A percentile compares a stretch with the other conserved stretches of the same genome.
Evolutionary conservation across 1,140 invertebrate species (phyloP).

Genomic region (Temnothorax nylanderi): DNA sequence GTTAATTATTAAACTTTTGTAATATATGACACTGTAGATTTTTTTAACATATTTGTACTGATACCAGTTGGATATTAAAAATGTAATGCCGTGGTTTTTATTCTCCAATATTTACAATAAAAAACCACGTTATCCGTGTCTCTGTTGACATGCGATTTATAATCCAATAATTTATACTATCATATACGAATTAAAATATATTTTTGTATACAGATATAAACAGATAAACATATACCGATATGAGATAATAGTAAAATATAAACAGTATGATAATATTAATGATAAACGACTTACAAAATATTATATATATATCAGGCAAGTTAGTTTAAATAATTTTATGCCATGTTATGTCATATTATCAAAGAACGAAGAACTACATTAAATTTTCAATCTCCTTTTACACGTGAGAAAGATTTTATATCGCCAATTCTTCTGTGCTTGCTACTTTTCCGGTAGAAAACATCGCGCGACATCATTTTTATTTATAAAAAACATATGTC

Average conservation of each 20-base stretch:
- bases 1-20: not conserved
- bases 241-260: too few relatives aligned
- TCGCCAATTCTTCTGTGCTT: not conserved
- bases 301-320: not conserved
- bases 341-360: not conserved
- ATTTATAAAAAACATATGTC: not conserved
- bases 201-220: too few relatives aligned
- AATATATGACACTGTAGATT: too few relatives aligned
- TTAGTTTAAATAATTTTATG: not conserved
- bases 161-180: not conserved
- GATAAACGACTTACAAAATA: too few relatives aligned
- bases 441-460: not conserved
- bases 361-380: not conserved
- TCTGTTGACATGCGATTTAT: not conserved
- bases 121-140: not conserved
- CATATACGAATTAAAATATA: too few relatives aligned
- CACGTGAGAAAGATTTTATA: not conserved
- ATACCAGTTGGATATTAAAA: not conserved
- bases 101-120: not conserved
- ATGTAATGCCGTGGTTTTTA: not conserved
- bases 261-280: too few relatives aligned
- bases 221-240: too few relatives aligned
- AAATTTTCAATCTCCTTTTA: not conserved
- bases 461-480: not conserved
- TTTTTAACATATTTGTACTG: not conserved